A percentile compares a stretch with the other conserved stretches of the same genome.
Evolutionary conservation across 2,888 invertebrate genomes (phyloP).

Genomic region (Philereme transversata): DNA sequence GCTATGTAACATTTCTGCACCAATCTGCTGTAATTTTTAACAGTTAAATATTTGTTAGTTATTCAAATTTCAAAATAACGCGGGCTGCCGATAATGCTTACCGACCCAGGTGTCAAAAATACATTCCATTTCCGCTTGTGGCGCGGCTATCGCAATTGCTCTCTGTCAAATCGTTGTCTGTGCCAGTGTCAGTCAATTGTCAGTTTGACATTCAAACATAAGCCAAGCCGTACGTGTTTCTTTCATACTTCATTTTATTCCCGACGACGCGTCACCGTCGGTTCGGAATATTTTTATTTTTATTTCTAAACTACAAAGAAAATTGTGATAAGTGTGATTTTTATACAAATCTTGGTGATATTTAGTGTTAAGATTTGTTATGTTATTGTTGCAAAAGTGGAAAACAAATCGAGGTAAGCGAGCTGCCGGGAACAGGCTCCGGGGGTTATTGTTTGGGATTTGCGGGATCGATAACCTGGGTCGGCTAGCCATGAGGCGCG

Average conservation of each 20-base stretch:
- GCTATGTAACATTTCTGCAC: too few species aligned
- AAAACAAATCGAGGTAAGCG: slow-evolving; percentile 78
- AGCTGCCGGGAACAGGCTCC: slow-evolving; percentile 49
- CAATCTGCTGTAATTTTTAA: too few species aligned
- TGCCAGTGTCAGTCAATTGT: slow-evolving; percentile 22
- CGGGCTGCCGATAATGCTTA: too few species aligned
- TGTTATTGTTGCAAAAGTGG: slow-evolving; percentile 73
- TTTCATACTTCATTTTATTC: slow-evolving; percentile 23
- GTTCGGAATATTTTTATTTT: slow-evolving; percentile 72
- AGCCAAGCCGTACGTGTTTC: background rate
- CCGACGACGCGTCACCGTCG: slow-evolving; percentile 81
- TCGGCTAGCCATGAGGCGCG: slow-evolving; percentile 82
- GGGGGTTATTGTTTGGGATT: slow-evolving; percentile 77
- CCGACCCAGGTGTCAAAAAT: background rate
- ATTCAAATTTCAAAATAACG: too few species aligned
- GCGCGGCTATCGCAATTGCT: slow-evolving; percentile 6
- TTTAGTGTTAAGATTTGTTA: slow-evolving; percentile 81
- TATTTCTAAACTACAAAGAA: slow-evolving; percentile 76
- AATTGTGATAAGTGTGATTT: slow-evolving; percentile 81
- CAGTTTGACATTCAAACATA: slow-evolving; percentile 6
- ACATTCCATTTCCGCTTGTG: background rate
- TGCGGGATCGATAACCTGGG: slow-evolving; percentile 82
- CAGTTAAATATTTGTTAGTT: too few species aligned
- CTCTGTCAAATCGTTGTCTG: slow-evolving; percentile 9
- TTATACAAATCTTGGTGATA: slow-evolving; percentile 81